Evolutionary conservation across 2,888 invertebrate genomes (phyloP), one percentile per base, ranked within the genome.

Genomic region (Allygus modestus): DNA sequence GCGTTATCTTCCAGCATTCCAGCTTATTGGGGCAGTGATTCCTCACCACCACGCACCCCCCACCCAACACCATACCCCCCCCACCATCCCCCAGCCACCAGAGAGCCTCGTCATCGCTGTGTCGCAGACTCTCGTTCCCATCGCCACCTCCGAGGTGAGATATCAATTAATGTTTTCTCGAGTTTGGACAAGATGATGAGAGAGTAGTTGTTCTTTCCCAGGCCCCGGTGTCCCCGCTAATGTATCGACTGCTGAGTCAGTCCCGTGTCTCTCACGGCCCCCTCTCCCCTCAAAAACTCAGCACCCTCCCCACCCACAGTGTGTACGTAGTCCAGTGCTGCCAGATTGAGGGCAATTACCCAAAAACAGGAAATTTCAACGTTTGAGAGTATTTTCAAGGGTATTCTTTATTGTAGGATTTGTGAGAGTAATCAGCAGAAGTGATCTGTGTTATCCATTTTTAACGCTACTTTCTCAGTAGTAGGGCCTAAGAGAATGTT

Each of bases 151-250:
- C 28, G n/a, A 23, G 23, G 58, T 65, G 31, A 65, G 65, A 31
- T 65, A 65, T 65, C 65, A 65, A 65, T 65, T 65, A 65, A 65
- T 65, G 65, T 65, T 65, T 28, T 65, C 65, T 65, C 65, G 5
- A 65, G 65, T 65, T 65, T 65, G 65, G 65, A 65, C 65, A 31
- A 31, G 65, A 65, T 65, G 65, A 65, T 65, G 65, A 65, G 65
- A 15, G 65, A 65, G 65, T 65, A 17, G 65, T 28, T 28, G 65
- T 65, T 65, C 65, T 65, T 65, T 65, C 65, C 65, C 65, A 65
- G 65, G 65, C 65, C 20, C 23, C 23, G 28, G 31, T 65, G 28
- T 65, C 65, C 15, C 26, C 12, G 65, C 65, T 65, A 65, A 65
- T 65, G 65, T 65, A 65, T 65, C 28, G 26, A 12, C 12, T 65